These are phyloP conservation scores for Oreotrochilus melanogaster DNA, from an alignment of 2,113 vertebrate species.

Conservation along the genomic window DNA sequence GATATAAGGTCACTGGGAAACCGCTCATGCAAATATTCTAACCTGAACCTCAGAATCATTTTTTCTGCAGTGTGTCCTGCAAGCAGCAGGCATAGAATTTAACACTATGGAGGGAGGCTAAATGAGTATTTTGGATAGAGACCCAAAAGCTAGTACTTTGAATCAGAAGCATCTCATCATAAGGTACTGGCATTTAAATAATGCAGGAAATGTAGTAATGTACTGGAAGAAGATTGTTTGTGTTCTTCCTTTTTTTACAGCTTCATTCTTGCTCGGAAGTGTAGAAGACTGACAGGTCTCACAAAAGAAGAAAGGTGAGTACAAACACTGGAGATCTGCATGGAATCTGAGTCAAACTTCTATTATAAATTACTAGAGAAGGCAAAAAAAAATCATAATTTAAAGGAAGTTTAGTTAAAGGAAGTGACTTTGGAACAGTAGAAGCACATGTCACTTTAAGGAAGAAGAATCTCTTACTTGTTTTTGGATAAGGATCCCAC, in stretches of 20 bases:
- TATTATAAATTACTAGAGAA: neutral
- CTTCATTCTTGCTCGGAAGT: constrained; percentile 93
- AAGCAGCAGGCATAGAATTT: neutral
- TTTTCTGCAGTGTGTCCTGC: neutral
- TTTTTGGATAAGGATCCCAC: neutral
- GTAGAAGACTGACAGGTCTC: constrained; percentile 85
- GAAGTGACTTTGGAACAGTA: neutral
- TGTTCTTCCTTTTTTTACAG: constrained; percentile 73
- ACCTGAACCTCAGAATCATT: neutral
- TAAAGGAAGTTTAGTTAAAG: neutral
- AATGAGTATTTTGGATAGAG: neutral
- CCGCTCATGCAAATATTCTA: neutral
- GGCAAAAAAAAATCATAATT: neutral
- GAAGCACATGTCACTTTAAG: neutral
- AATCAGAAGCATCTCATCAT: neutral
- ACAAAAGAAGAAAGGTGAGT: constrained; percentile 92
- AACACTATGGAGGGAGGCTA: neutral
- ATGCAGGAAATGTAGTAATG: neutral
- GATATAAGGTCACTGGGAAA: neutral
- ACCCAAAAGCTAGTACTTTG: neutral
- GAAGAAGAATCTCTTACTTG: neutral
- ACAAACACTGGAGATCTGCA: neutral
- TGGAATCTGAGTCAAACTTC: neutral
- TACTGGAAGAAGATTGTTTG: neutral
- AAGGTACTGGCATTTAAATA: neutral